phyloP scores from a whole-genome alignment of 2,113 vertebrate genomes.

The Dryoscopus gambensis region DNA sequence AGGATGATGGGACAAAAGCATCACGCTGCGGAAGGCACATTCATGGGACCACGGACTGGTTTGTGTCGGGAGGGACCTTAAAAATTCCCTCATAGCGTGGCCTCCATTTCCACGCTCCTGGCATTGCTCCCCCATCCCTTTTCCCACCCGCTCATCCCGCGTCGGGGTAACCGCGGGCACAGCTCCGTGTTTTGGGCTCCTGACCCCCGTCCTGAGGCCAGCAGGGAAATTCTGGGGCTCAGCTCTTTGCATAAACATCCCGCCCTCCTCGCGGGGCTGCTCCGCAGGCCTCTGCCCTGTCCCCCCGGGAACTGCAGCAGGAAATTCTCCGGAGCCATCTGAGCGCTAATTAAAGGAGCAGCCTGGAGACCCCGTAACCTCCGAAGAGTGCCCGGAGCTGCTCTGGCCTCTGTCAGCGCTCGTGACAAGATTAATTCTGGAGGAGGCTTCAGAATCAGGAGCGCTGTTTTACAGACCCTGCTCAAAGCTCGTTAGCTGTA shows the following conservation, averaged over 20 bases:
- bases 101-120: accelerated
- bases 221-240: neutral
- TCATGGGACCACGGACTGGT: accelerated
- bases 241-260: neutral
- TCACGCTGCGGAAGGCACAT: accelerated
- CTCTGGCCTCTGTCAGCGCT: slow-evolving; percentile 58
- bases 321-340: slow-evolving; percentile 30
- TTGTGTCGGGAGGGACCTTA: neutral
- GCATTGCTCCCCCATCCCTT: too few species aligned
- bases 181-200: neutral
- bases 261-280: neutral
- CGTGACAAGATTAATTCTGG: slow-evolving; percentile 10
- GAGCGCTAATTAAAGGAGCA: slow-evolving; percentile 45
- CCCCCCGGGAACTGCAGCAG: neutral
- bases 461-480: neutral
- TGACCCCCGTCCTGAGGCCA: neutral
- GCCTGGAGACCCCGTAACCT: neutral
- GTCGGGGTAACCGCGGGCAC: neutral
- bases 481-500: neutral
- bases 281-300: slow-evolving; percentile 11
- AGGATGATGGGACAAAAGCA: accelerated
- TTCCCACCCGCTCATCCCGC: accelerated
- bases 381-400: neutral
- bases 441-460: neutral
- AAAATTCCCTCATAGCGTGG: accelerated